phyloP scores from a whole-genome alignment of 2,797 vertebrate species.

The Ctenopoma multispine region DNA sequence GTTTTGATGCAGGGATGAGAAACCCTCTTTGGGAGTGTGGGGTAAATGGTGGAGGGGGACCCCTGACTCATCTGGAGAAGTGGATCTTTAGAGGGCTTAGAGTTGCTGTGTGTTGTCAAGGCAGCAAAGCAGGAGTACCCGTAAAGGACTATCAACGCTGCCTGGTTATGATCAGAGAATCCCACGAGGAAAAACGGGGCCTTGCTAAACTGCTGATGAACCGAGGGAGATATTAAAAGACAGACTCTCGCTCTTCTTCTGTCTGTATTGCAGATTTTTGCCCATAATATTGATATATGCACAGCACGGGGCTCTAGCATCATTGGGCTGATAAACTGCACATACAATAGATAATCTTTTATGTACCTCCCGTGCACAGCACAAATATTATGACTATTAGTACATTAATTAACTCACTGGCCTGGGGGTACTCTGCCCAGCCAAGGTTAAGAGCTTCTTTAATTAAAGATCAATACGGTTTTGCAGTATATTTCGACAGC shows the following conservation, averaged over 20 bases:
- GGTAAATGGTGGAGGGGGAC: conserved; percentile 70
- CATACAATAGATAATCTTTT: conserved; percentile 89
- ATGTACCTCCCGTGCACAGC: conserved; percentile 88
- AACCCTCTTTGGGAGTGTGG: conserved; percentile 60
- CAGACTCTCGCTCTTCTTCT: conserved; percentile 72
- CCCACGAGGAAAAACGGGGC: conserved; percentile 69
- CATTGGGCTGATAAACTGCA: conserved; percentile 87
- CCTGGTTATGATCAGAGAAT: conserved; percentile 71
- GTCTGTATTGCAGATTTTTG: conserved; percentile 78
- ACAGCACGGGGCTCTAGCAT: conserved; percentile 83
- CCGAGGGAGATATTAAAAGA: conserved; percentile 79
- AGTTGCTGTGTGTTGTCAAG: conserved; percentile 71
- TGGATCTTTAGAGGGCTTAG: conserved; percentile 72
- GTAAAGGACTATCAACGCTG: conserved; percentile 65
- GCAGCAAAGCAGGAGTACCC: conserved; percentile 67
- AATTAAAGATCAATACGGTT: conserved; percentile 89
- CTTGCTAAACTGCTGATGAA: conserved; percentile 81
- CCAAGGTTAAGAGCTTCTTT: conserved; percentile 89
- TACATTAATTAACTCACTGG: conserved; percentile 88
- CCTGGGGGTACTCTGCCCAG: conserved; percentile 82
- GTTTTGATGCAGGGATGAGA: conserved; percentile 78
- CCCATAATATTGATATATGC: conserved; percentile 88
- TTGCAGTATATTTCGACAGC: conserved; percentile 83
- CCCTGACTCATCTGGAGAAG: conserved; percentile 73
- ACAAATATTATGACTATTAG: conserved; percentile 91